These are phyloP conservation scores for Cladopsammia gracilis DNA, from an alignment of 64 coral and sea anemone genomes.

Conservation along the genomic window DNA sequence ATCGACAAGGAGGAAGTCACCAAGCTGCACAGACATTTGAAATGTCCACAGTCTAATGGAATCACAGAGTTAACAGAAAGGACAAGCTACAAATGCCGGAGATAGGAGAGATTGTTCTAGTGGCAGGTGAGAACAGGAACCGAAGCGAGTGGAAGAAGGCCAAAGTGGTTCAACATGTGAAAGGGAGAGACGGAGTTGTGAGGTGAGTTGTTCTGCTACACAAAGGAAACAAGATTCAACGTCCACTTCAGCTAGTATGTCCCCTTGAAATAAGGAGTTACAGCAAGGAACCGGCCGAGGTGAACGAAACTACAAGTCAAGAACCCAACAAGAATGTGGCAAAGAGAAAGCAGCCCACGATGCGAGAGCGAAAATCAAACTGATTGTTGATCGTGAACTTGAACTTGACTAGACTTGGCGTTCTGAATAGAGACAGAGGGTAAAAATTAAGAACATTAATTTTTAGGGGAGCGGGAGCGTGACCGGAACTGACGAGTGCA, in stretches of 20 bases:
- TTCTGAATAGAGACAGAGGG: no score
- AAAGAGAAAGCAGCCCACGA: no score
- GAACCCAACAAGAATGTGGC: no score
- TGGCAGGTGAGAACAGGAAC: constrained; percentile 25
- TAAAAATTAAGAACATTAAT: no score
- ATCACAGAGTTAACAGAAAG: constrained; percentile 28
- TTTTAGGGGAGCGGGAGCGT: constrained; percentile 28
- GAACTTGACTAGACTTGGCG: no score
- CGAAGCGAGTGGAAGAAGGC: constrained; percentile 37
- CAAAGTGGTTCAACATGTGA: background rate
- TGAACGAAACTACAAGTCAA: background rate
- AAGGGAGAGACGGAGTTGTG: constrained; percentile 5
- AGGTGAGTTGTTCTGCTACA: background rate
- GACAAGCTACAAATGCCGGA: background rate
- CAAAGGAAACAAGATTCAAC: background rate
- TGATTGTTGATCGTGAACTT: no score
- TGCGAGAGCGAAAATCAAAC: no score
- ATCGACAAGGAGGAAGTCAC: constrained; percentile 31
- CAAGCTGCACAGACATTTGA: constrained; percentile 37
- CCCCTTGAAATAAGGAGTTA: background rate
- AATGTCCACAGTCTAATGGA: constrained; percentile 68
- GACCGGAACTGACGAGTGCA: background rate
- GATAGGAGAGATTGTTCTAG: constrained; percentile 23
- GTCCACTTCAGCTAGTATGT: background rate
- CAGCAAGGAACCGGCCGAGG: background rate